Conservation (phyloP, 2,888 invertebrate species). For the Drosophila paramelanica region DNA sequence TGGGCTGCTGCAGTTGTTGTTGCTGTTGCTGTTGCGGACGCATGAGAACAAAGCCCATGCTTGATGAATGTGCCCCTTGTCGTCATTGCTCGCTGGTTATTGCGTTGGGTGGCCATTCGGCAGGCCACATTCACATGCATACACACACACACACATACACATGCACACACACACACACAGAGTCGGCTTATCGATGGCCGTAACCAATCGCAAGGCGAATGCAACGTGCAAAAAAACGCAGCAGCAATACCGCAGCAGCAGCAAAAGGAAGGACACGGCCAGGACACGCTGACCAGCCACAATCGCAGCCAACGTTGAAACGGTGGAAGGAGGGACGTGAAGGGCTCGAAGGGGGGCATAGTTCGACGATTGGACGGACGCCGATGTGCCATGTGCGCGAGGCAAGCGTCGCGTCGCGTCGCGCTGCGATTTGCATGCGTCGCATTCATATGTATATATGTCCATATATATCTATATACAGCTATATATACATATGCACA, state of each 20-base stretch:
- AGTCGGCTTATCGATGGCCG: constrained; percentile 69
- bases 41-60: constrained; percentile 44
- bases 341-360: background rate
- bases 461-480: constrained; percentile 6
- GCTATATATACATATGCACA: constrained; percentile 1
- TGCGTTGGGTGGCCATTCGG: constrained; percentile 37
- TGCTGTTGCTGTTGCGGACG: constrained; percentile 33
- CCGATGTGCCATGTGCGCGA: constrained; percentile 56
- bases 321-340: background rate
- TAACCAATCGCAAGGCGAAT: constrained; percentile 76
- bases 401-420: constrained; percentile 49
- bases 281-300: constrained; percentile 70
- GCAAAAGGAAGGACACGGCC: constrained; percentile 43
- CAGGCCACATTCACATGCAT: background rate
- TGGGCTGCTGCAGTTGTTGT: constrained; percentile 26
- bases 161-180: constrained; percentile 6
- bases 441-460: constrained; percentile 35
- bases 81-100: constrained; percentile 15
- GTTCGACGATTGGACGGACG: constrained; percentile 32
- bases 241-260: constrained; percentile 46
- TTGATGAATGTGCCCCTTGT: constrained; percentile 53
- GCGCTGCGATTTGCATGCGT: constrained; percentile 76
- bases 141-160: background rate
- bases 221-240: constrained; percentile 77
- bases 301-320: constrained; percentile 23